Conservation (phyloP, 2,888 invertebrate genomes). For the Phyllotreta striolata region DNA sequence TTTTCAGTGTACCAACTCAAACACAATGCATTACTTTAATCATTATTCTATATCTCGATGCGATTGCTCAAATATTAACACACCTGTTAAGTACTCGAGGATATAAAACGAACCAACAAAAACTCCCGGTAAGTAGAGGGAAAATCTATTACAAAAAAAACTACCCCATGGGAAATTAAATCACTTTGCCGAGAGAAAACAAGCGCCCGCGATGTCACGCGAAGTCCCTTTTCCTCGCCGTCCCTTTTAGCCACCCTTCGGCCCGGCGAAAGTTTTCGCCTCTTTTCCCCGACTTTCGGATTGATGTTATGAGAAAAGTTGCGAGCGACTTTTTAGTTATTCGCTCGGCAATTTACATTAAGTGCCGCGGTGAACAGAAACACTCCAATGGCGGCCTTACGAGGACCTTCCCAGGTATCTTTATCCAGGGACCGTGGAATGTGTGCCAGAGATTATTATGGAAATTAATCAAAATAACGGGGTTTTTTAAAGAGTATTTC, state of each 20-base stretch:
- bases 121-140: not conserved
- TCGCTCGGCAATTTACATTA: slow-evolving; percentile 54
- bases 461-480: no score
- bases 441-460: not conserved
- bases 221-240: slow-evolving; percentile 19
- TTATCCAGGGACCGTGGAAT: slow-evolving; percentile 42
- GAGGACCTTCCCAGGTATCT: slow-evolving; percentile 47
- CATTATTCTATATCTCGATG: no score
- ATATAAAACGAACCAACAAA: not conserved
- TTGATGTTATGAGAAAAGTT: slow-evolving; percentile 54
- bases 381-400: slow-evolving; percentile 47
- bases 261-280: slow-evolving; percentile 30
- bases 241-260: not conserved
- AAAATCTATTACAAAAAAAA: slow-evolving; percentile 22
- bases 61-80: not conserved
- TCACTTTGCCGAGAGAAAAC: slow-evolving; percentile 30
- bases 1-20: no score
- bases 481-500: no score
- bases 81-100: not conserved
- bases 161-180: slow-evolving; percentile 30
- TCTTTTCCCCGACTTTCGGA: slow-evolving; percentile 48
- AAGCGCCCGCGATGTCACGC: slow-evolving; percentile 33
- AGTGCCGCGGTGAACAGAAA: slow-evolving; percentile 46
- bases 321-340: slow-evolving; percentile 50
- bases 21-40: no score